A percentile compares a stretch with the other conserved stretches of the same genome.
phyloP scores from a whole-genome alignment of 2,797 vertebrate genomes.

The Crenuchus spilurus region DNA sequence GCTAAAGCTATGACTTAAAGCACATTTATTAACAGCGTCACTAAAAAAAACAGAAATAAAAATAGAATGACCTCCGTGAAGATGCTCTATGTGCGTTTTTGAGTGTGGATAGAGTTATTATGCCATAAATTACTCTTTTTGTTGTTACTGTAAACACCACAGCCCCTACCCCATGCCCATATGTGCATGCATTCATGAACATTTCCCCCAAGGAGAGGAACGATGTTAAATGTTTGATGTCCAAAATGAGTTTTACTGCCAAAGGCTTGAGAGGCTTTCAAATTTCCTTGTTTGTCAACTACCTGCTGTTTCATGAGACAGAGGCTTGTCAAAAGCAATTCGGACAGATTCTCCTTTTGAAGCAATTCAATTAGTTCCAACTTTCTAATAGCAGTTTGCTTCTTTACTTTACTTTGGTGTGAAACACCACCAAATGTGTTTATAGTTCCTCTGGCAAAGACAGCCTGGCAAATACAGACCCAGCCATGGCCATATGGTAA shows the following conservation, averaged over 20 bases:
- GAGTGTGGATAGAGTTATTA: slow-evolving; percentile 22
- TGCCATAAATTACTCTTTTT: slow-evolving; percentile 46
- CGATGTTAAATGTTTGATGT: slow-evolving; percentile 81
- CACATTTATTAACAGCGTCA: neutral
- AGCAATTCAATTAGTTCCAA: slow-evolving; percentile 76
- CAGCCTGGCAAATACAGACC: slow-evolving; percentile 57
- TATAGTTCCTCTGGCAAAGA: slow-evolving; percentile 46
- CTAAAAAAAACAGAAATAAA: no score
- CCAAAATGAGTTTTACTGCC: slow-evolving; percentile 78
- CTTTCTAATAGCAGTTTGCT: slow-evolving; percentile 64
- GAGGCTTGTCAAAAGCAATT: slow-evolving; percentile 77
- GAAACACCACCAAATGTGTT: slow-evolving; percentile 65
- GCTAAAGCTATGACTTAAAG: no score
- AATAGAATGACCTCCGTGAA: no score
- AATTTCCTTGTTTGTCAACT: slow-evolving; percentile 80
- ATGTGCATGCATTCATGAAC: slow-evolving; percentile 66
- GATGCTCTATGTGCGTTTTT: no score
- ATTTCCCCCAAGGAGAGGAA: slow-evolving; percentile 74
- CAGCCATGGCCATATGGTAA: slow-evolving; percentile 69
- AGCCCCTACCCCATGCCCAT: slow-evolving; percentile 36
- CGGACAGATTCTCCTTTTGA: slow-evolving; percentile 76
- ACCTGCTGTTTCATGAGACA: slow-evolving; percentile 83
- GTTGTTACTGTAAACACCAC: slow-evolving; percentile 33
- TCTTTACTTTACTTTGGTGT: slow-evolving; percentile 63
- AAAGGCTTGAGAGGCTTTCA: slow-evolving; percentile 79